Evolutionary conservation across 2,888 invertebrate genomes (phyloP).

Genomic region (Dugesia japonica): DNA sequence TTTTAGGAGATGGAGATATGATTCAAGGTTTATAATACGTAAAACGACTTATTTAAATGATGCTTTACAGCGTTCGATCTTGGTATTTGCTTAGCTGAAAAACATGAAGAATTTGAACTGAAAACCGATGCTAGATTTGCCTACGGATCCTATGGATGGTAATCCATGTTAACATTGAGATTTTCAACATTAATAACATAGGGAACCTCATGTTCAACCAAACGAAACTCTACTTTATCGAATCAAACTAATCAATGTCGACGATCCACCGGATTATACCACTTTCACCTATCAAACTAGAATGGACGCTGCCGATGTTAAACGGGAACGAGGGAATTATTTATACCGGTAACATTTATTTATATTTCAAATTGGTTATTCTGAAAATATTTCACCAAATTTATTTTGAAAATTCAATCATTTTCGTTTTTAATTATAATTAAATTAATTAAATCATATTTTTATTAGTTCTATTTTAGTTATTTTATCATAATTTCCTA

Average conservation of each 20-base stretch:
- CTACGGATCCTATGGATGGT: slow-evolving; percentile 22
- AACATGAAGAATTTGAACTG: slow-evolving; percentile 24
- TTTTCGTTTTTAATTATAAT: too few relatives aligned
- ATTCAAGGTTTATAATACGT: slow-evolving; percentile 11
- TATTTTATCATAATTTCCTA: too few relatives aligned
- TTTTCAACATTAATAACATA: background rate
- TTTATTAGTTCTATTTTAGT: too few relatives aligned
- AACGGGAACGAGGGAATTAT: slow-evolving; percentile 8
- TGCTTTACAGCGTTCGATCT: slow-evolving; percentile 22
- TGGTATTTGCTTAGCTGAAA: slow-evolving; percentile 10
- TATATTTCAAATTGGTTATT: background rate
- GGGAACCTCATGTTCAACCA: slow-evolving; percentile 8
- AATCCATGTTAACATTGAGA: background rate
- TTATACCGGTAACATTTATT: background rate
- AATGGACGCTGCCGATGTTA: background rate
- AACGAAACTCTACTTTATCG: background rate
- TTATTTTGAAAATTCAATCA: too few relatives aligned
- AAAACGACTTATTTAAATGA: too few relatives aligned
- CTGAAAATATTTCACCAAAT: too few relatives aligned
- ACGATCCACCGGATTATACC: background rate
- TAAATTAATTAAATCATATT: too few relatives aligned
- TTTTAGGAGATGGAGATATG: slow-evolving; percentile 1
- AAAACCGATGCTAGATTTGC: slow-evolving; percentile 21
- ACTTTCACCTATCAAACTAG: background rate
- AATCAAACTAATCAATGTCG: background rate